Percentiles rank a stretch among this genome's conserved stretches.
These are phyloP conservation scores for Sebastes kiyomatsui DNA, from an alignment of 2,797 vertebrate genomes.

Conservation along the genomic window DNA sequence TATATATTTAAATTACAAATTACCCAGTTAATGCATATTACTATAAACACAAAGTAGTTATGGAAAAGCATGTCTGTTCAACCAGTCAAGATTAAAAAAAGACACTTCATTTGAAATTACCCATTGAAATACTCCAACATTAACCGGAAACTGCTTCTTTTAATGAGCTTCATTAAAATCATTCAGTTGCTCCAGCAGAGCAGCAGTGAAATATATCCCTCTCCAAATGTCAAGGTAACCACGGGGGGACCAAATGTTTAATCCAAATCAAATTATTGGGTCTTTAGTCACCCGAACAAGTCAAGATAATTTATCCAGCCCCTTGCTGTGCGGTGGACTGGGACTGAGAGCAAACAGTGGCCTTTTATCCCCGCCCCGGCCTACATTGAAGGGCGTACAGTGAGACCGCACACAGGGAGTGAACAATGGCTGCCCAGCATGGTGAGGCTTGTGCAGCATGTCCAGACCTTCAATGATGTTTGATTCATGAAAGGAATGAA, in stretches of 20 bases:
- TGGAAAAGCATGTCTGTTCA: not conserved
- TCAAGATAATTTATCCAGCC: slow-evolving; percentile 69
- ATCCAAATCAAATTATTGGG: slow-evolving; percentile 73
- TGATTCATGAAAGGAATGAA: slow-evolving; percentile 1
- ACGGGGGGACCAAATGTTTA: slow-evolving; percentile 52
- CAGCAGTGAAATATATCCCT: slow-evolving; percentile 29
- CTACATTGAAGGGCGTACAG: slow-evolving; percentile 44
- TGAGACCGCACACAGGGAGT: slow-evolving; percentile 34
- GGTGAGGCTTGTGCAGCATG: slow-evolving; percentile 17
- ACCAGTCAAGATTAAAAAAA: not conserved
- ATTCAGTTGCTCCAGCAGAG: slow-evolving; percentile 11
- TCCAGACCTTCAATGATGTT: slow-evolving; percentile 15
- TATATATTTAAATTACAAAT: slow-evolving; percentile 10
- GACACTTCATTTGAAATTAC: not conserved
- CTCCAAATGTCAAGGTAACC: slow-evolving; percentile 30
- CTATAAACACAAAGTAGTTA: not conserved
- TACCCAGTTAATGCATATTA: not conserved
- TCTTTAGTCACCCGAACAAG: slow-evolving; percentile 42
- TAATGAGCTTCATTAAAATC: slow-evolving; percentile 50
- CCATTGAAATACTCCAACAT: not conserved
- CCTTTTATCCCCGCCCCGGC: slow-evolving; percentile 9
- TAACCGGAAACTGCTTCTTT: not conserved
- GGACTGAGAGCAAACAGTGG: slow-evolving; percentile 13
- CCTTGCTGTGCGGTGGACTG: slow-evolving; percentile 53
- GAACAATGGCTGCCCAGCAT: slow-evolving; percentile 51